phyloP scores from a whole-genome alignment of 2,888 invertebrate genomes.

The Drosophila mercatorum region DNA sequence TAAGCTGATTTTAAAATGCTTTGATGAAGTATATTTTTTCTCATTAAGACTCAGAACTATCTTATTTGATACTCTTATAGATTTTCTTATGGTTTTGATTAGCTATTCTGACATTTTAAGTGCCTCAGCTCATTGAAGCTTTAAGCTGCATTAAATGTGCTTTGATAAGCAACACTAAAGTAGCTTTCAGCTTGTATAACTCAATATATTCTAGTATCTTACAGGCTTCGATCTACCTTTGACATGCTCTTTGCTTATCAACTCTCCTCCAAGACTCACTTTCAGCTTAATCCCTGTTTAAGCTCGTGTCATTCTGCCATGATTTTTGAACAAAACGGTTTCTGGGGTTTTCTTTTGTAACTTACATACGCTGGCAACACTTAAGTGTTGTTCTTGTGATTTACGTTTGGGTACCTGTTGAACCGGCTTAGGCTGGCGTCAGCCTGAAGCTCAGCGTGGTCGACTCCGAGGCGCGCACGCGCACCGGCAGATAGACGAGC shows the following conservation, averaged over 20 bases:
- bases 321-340: constrained; percentile 50
- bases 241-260: no score
- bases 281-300: not conserved
- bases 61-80: not conserved
- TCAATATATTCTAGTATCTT: not conserved
- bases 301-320: constrained; percentile 28
- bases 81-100: not conserved
- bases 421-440: constrained; percentile 92
- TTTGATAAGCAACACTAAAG: not conserved
- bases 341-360: constrained; percentile 36
- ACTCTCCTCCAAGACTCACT: no score
- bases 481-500: constrained; percentile 96
- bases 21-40: not conserved
- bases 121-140: not conserved
- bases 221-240: no score
- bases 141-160: not conserved
- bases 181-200: not conserved
- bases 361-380: constrained; percentile 75
- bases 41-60: not conserved
- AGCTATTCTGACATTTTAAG: not conserved
- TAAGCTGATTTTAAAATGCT: not conserved
- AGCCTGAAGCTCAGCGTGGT: constrained; percentile 96
- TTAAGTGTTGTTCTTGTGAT: constrained; percentile 29
- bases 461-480: constrained; percentile 92
- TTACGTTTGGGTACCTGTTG: constrained; percentile 4